phyloP scores from a whole-genome alignment of 2,113 vertebrate species.

The Bufo bufo region DNA sequence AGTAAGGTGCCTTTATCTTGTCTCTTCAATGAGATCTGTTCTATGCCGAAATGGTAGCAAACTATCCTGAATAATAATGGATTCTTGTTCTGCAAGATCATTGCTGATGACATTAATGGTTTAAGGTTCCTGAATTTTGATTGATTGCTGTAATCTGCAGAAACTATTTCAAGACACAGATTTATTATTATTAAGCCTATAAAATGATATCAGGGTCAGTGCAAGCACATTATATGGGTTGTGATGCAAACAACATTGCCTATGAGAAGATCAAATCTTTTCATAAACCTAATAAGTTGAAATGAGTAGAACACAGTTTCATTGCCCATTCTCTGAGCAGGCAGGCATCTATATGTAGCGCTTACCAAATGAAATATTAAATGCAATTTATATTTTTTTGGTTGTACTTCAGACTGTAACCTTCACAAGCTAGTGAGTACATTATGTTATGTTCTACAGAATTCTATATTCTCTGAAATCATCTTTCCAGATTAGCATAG shows the following conservation, averaged over 20 bases:
- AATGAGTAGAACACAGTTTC: conserved; percentile 62
- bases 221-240: conserved; percentile 71
- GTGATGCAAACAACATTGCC: conserved; percentile 69
- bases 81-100: conserved; percentile 72
- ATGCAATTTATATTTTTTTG: conserved; percentile 17
- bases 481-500: conserved; percentile 29
- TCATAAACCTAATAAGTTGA: conserved; percentile 69
- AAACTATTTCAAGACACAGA: conserved; percentile 80
- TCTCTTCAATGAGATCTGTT: not conserved
- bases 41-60: not conserved
- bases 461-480: conserved; percentile 4
- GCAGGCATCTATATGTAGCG: conserved; percentile 50
- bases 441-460: not conserved
- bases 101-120: conserved; percentile 78
- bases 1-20: not conserved
- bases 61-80: conserved; percentile 71
- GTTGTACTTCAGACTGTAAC: conserved; percentile 33
- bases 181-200: conserved; percentile 77
- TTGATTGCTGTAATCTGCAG: conserved; percentile 80
- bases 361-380: conserved; percentile 55
- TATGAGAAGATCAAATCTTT: conserved; percentile 67
- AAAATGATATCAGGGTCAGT: conserved; percentile 78
- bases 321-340: conserved; percentile 53
- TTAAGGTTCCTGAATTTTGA: conserved; percentile 78
- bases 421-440: conserved; percentile 42